Conservation (phyloP, 2,888 invertebrate genomes). For the Eledone cirrhosa region DNA sequence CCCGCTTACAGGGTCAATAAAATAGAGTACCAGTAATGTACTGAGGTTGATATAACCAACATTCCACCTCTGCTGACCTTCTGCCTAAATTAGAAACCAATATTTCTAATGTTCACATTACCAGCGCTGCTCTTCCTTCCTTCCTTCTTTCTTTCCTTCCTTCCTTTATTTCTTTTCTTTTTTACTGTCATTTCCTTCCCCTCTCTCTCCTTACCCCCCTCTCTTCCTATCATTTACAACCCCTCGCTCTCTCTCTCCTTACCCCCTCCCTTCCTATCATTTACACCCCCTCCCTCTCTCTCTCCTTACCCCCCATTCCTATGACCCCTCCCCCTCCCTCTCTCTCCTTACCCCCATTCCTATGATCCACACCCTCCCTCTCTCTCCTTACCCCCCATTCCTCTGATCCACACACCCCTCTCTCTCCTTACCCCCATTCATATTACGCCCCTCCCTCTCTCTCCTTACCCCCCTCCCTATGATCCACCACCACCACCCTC, state of each 20-base stretch:
- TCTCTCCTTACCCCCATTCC: background rate
- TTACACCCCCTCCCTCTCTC: background rate
- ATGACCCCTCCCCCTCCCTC: background rate
- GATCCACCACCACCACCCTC: background rate
- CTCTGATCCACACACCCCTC: background rate
- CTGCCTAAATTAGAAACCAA: too few relatives aligned
- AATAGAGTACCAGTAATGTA: too few relatives aligned
- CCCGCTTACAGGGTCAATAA: too few relatives aligned
- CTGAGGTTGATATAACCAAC: too few relatives aligned
- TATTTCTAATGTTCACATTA: too few relatives aligned
- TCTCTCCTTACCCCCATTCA: background rate
- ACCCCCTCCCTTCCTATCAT: background rate
- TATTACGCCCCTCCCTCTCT: background rate
- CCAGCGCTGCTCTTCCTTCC: background rate
- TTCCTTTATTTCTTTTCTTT: background rate
- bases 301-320: background rate
- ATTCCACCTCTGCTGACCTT: too few relatives aligned
- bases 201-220: background rate
- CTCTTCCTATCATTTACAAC: background rate
- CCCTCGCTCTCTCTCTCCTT: background rate
- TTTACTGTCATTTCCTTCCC: background rate
- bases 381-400: background rate
- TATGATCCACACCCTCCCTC: background rate
- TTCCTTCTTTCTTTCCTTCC: background rate
- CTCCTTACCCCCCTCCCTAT: background rate